Base-by-base conservation (phyloP, 53 echinoderm and acorn worm genomes). In the Echinarachnius parma region DNA sequence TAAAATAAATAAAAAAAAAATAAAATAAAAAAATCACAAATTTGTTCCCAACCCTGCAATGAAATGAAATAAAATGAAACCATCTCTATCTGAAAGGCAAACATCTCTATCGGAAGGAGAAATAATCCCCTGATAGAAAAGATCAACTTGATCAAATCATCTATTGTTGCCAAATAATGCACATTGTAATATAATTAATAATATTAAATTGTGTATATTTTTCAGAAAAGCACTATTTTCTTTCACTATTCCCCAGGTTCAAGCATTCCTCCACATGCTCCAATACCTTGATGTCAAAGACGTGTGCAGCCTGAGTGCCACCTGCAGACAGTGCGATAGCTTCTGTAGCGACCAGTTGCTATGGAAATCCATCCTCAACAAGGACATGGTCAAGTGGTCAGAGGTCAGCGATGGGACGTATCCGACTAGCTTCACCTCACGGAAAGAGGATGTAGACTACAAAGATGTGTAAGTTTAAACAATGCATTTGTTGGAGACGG, bases 401-500 rank as follows among this genome's bases (percentile, higher is more conserved):
- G 78, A 84, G 53, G 82, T 95, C 24, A 76, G 91, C 66, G 81
- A 95, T 55, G 58, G 79, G 0, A 80, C 87, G 42, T 81, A 87
- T 77, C 96, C 90, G 5, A 54, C 87, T 9, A 62, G 36, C 2
- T 52, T 62, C 31, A 37, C 49, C 16, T 28, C 36, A 14, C 65
- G 70, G 16, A 66, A 82, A 34, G 60, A 63, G 39, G 82, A 76
- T 9, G 76, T 91, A 19, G 75, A 79, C 53, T 86, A 91, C 70
- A 95, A 91, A 69, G 84, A 91, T 62, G 85, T 95, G 96, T 95
- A 62, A 91, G 90, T 81, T 21, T n/a, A n/a, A n/a, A n/a, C n/a
- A n/a, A n/a, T n/a, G n/a, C n/a, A n/a, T n/a, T n/a, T n/a, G n/a
- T n/a, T n/a, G n/a, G n/a, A n/a, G n/a, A n/a, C n/a, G n/a, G n/a